Evolutionary conservation across 1,140 invertebrate genomes (phyloP), one percentile per base, ranked within the genome.

Genomic region (Diploscapter pachys): DNA sequence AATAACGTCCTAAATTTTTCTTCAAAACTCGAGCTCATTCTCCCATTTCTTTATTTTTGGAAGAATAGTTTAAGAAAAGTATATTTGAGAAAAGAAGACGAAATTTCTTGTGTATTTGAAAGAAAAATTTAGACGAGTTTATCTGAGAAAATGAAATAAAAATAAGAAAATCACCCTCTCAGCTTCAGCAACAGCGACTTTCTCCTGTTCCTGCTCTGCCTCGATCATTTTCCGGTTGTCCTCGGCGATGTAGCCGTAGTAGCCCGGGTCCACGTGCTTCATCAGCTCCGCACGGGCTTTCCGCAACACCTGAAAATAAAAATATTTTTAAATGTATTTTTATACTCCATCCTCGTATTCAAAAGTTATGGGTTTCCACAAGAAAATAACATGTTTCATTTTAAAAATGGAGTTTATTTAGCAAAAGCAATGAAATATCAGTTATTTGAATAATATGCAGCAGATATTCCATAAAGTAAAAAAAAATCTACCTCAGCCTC

Each of bases 221-320:
- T 94, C 95, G 75, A 94, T 88, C 13, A 99, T 87, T 62, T 97
- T 90, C 0, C 95, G 95, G 87, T 99, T 96, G 84, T 99, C 97
- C 83, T 98, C 95, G 87, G 98, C 96, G 82, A 94, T 88, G 85
- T 98, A 99, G 0, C 96, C 96, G 89, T 99, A 99, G 87, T 99
- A 99, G 87, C 88, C 87, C 63, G 88, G 87, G 82, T 89, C 88
- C 49, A 89, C 86, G 82, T 98, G 92, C 83, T 94, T 92, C 95
- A 98, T 98, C 54, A 99, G 87, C 87, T 99, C 96, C 0, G 93
- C 94, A 69, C 95, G 90, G 0, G 94, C 96, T 87, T 96, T 95
- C 63, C 93, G 89, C 0, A 92, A 92, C 50, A 48, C 31, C 69
- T 71, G 55, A 53, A 69, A 48, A 51, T 8, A 31, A 31, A 65